These are phyloP conservation scores for Nudaria mundana DNA, from an alignment of 2,888 invertebrate genomes.

Conservation along the genomic window DNA sequence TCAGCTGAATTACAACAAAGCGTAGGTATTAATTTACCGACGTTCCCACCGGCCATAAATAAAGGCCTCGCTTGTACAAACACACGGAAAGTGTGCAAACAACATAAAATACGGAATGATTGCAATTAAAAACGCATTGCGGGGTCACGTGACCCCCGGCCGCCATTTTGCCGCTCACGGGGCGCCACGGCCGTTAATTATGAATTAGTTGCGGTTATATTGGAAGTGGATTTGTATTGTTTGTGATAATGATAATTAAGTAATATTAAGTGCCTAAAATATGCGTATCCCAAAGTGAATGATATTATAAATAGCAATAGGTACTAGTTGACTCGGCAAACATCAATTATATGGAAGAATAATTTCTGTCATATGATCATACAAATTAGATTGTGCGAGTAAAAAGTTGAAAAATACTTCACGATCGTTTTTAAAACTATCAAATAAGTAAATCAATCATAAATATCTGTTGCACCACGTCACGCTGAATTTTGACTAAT, in stretches of 20 bases:
- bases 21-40: slow-evolving; percentile 51
- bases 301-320: no score
- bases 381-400: no score
- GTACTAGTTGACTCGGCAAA: no score
- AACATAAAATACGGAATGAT: slow-evolving; percentile 80
- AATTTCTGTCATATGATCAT: no score
- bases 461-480: no score
- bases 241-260: slow-evolving; percentile 5
- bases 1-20: slow-evolving; percentile 23
- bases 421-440: no score
- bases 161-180: slow-evolving; percentile 61
- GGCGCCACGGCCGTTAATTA: slow-evolving; percentile 37
- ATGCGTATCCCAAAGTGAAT: no score
- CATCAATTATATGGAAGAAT: no score
- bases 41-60: slow-evolving; percentile 76
- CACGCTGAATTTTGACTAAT: no score
- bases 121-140: slow-evolving; percentile 80
- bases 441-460: no score
- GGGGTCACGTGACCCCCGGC: slow-evolving; percentile 59
- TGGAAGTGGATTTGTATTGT: slow-evolving; percentile 19
- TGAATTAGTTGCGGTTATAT: slow-evolving; percentile 40
- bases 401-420: no score
- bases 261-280: slow-evolving; percentile 1
- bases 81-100: slow-evolving; percentile 72
- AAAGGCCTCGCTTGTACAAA: slow-evolving; percentile 67